Evolutionary conservation across 2,797 vertebrate species (phyloP).

Genomic region (Chelon auratus): DNA sequence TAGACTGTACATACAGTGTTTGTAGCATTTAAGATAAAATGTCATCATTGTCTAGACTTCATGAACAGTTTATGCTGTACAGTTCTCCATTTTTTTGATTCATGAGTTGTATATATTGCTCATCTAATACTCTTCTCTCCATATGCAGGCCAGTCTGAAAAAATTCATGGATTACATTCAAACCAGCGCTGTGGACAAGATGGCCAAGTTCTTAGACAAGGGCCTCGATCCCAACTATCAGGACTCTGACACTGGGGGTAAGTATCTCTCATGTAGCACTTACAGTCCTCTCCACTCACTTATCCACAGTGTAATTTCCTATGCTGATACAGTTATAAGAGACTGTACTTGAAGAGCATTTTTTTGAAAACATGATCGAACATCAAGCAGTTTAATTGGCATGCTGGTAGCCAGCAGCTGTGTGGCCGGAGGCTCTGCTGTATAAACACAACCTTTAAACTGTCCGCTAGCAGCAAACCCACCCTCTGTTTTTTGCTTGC

Average conservation of each 20-base stretch:
- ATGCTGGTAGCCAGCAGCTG: not conserved
- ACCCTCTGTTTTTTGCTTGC: slow-evolving; percentile 17
- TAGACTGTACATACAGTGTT: no score
- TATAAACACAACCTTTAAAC: slow-evolving; percentile 38
- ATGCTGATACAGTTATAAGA: not conserved
- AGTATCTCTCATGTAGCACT: slow-evolving; percentile 31
- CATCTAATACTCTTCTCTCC: slow-evolving; percentile 22
- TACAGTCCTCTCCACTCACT: not conserved
- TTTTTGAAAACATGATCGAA: not conserved
- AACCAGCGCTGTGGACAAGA: slow-evolving; percentile 90
- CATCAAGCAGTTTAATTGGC: not conserved
- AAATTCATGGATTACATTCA: slow-evolving; percentile 95
- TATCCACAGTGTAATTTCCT: not conserved
- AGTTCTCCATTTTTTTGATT: no score
- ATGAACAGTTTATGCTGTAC: not conserved
- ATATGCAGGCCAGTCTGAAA: slow-evolving; percentile 90
- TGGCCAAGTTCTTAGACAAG: slow-evolving; percentile 91
- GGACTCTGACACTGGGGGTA: slow-evolving; percentile 91
- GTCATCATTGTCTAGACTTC: not conserved
- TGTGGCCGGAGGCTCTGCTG: slow-evolving; percentile 17
- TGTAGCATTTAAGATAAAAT: no score
- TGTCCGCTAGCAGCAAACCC: slow-evolving; percentile 5
- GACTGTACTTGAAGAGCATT: not conserved
- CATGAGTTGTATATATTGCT: not conserved
- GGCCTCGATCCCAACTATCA: slow-evolving; percentile 95